Conservation (phyloP, 2,888 invertebrate genomes). For the Ganaspis brasiliensis region DNA sequence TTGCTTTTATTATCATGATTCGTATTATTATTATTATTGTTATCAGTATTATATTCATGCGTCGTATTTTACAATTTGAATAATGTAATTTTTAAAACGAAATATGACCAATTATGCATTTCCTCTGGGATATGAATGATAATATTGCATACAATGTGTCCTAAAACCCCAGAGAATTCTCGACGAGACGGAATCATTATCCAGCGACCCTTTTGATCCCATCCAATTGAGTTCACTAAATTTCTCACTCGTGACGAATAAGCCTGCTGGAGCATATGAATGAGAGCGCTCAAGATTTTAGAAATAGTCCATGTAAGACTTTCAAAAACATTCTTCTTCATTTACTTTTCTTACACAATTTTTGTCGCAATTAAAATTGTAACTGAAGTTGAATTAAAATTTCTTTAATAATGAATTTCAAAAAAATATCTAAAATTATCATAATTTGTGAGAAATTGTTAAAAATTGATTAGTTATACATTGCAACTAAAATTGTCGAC, state of each 20-base stretch:
- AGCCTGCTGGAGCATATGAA: conserved; percentile 22
- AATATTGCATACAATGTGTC: conserved; percentile 1
- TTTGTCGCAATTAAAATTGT: background rate
- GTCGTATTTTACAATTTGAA: background rate
- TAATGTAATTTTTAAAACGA: background rate
- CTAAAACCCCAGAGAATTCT: conserved; percentile 29
- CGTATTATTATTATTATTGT: too few relatives aligned
- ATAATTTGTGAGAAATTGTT: too few relatives aligned
- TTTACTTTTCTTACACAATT: background rate
- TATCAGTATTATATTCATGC: too few relatives aligned
- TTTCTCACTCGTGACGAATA: conserved; percentile 34
- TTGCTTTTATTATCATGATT: too few relatives aligned
- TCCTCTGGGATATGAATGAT: conserved; percentile 22
- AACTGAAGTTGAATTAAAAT: too few relatives aligned
- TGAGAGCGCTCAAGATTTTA: conserved; percentile 37
- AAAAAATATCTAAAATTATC: too few relatives aligned
- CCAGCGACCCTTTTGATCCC: conserved; percentile 26
- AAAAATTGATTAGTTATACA: too few relatives aligned
- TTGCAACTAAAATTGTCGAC: background rate
- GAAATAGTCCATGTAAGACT: conserved; percentile 18
- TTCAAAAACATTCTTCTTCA: conserved; percentile 14
- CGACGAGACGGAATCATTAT: conserved; percentile 35
- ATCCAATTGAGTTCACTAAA: conserved; percentile 38
- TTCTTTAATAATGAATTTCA: too few relatives aligned
- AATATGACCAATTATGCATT: conserved; percentile 3